Evolutionary conservation across 2,797 vertebrate species (phyloP).

Genomic region (Semotilus atromaculatus): DNA sequence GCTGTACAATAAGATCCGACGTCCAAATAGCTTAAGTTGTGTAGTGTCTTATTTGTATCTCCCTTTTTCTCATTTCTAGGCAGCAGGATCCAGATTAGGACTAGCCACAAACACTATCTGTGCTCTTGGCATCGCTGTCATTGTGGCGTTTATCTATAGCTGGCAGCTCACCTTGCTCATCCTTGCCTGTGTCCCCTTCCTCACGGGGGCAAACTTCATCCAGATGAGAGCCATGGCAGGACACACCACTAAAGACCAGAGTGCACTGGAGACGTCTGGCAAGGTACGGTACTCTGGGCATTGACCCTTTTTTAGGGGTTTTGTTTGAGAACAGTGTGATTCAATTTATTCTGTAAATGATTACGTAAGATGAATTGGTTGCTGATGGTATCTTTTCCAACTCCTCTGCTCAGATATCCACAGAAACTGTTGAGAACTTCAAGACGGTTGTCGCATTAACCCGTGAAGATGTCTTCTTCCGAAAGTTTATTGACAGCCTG

Average conservation of each 20-base stretch:
- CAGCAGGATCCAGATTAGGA: slow-evolving; percentile 72
- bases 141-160: slow-evolving; percentile 75
- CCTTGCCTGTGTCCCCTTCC: slow-evolving; percentile 74
- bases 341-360: background rate
- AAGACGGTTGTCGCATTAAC: slow-evolving; percentile 70
- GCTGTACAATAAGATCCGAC: background rate
- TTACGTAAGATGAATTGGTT: background rate
- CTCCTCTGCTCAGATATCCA: slow-evolving; percentile 71
- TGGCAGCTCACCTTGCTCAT: slow-evolving; percentile 81
- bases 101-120: slow-evolving; percentile 69
- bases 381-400: background rate
- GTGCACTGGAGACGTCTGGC: slow-evolving; percentile 76
- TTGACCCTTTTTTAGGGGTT: background rate
- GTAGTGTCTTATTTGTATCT: background rate
- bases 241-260: slow-evolving; percentile 77
- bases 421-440: slow-evolving; percentile 75
- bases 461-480: slow-evolving; percentile 72
- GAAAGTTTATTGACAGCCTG: slow-evolving; percentile 66
- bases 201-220: slow-evolving; percentile 73
- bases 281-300: slow-evolving; percentile 66
- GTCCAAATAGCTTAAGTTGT: background rate
- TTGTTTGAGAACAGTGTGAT: background rate
- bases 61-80: slow-evolving; percentile 57
- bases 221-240: slow-evolving; percentile 72
- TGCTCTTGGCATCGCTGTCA: slow-evolving; percentile 67